Base-by-base conservation (phyloP, 2,797 vertebrate species). In the Lophius americanus region DNA sequence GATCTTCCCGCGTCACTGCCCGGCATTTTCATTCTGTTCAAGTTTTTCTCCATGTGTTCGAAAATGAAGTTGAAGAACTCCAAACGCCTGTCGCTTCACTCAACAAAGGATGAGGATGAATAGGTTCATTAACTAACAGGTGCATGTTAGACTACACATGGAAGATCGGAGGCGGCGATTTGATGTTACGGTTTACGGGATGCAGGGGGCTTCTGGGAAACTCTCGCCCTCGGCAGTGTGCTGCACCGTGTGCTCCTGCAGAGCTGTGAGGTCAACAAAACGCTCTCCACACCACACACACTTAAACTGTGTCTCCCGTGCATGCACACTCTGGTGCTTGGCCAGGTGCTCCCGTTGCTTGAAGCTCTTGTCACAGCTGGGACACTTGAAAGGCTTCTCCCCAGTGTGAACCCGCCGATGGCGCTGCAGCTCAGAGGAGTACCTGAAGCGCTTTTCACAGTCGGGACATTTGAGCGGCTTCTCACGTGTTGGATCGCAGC, bases 371-470 rank as follows among this genome's bases (percentile, higher is more conserved):
- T 98, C 97, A 0, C 97, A 99, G 58, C 92, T 96, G 81, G 95
- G 95, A 60, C 97, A 99, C 89, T 98, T 98, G 88, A 97, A 98
- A 33, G 97, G 97, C 85, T 99, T 99, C 90, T 99, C 97, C 0
- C 97, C 97, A 0, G 97, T 99, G 90, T 99, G 97, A 6, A 98
- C 97, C 0, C 97, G 94, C 42, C 96, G 95, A 66, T 99, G 97
- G 65, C 97, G 95, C 91, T 98, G 96, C 88, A 99, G 90, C 91
- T 98, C 97, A 0, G 97, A 98, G 0, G 97, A 96, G 5, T 99
- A 99, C 83, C 97, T 96, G 89, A 99, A 99, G 76, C 97, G 96
- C 86, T 98, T 98, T 66, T 99, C 96, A 32, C 97, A 99, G 93
- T 99, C 97, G 0, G 96, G 94, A 79, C 97, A 99, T 81, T 98